phyloP scores from a whole-genome alignment of 2,113 vertebrate species.

The Thamnaconus septentrionalis region DNA sequence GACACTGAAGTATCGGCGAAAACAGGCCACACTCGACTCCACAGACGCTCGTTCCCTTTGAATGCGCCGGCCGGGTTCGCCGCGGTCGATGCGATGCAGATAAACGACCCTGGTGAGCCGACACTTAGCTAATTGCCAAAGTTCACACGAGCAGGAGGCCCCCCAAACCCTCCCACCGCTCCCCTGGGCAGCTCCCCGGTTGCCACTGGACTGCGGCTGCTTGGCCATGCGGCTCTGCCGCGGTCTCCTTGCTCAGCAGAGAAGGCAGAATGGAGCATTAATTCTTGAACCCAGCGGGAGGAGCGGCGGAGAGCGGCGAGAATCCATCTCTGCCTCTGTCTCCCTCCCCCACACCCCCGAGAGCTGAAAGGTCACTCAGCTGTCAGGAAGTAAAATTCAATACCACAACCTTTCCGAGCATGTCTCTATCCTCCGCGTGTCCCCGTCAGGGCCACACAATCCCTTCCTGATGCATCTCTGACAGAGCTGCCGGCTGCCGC shows the following conservation, averaged over 20 bases:
- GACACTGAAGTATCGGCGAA: constrained; percentile 18
- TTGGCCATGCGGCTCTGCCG: constrained; percentile 12
- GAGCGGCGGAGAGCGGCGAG: constrained; percentile 33
- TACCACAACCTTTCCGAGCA: constrained; percentile 72
- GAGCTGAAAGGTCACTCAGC: constrained; percentile 71
- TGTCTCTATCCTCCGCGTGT: constrained; percentile 66
- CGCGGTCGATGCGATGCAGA: constrained; percentile 15
- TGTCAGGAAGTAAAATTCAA: constrained; percentile 75
- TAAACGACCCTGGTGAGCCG: neutral
- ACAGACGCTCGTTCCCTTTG: no score
- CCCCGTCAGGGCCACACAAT: constrained; percentile 64
- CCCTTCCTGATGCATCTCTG: constrained; percentile 54
- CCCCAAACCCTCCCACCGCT: no score
- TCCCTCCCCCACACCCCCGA: constrained; percentile 30
- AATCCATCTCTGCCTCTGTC: constrained; percentile 64
- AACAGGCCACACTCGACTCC: constrained; percentile 7
- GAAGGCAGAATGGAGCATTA: constrained; percentile 48
- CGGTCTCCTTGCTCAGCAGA: constrained; percentile 49
- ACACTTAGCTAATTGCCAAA: constrained; percentile 7
- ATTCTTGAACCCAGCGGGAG: constrained; percentile 66
- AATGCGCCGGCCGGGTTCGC: neutral
- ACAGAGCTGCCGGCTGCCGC: constrained; percentile 32
- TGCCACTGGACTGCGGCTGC: neutral
- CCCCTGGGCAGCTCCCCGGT: neutral
- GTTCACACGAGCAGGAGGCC: constrained; percentile 10